A percentile compares a stretch with the other conserved stretches of the same genome.
phyloP scores from a whole-genome alignment of 2,888 invertebrate species.

The Tryphoninae sp. region DNA sequence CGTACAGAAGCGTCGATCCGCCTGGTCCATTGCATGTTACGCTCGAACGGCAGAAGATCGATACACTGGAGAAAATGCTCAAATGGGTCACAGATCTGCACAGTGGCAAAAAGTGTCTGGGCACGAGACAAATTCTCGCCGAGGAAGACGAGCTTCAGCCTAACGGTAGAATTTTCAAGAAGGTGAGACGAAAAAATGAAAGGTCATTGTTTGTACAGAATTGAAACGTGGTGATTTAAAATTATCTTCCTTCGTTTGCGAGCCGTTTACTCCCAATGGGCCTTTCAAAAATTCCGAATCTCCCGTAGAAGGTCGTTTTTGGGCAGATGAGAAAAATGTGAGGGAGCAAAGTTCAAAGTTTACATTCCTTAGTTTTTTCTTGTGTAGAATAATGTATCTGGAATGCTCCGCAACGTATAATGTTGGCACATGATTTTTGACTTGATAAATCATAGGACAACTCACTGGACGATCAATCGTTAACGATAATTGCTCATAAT shows the following conservation, averaged over 20 bases:
- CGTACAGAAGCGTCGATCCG: constrained; percentile 88
- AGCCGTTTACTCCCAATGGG: too few relatives aligned
- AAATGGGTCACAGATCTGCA: constrained; percentile 89
- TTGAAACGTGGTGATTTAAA: background rate
- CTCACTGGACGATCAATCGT: too few relatives aligned
- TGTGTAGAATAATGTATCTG: background rate
- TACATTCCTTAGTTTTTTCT: background rate
- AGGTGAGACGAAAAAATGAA: constrained; percentile 83
- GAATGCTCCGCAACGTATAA: too few relatives aligned
- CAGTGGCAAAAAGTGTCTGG: constrained; percentile 89
- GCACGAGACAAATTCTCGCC: constrained; percentile 93
- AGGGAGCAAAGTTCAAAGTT: background rate
- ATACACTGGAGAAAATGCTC: constrained; percentile 92
- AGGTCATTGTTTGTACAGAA: background rate
- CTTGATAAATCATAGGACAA: too few relatives aligned
- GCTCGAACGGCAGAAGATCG: constrained; percentile 89
- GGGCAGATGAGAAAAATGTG: too few relatives aligned
- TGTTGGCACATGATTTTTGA: too few relatives aligned
- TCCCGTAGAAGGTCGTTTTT: too few relatives aligned
- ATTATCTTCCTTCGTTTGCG: background rate
- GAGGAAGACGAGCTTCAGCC: constrained; percentile 97
- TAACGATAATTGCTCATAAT: too few relatives aligned
- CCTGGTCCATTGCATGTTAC: constrained; percentile 88
- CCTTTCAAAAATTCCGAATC: too few relatives aligned
- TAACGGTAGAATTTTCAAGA: constrained; percentile 97